Evolutionary conservation across 2,113 vertebrate species (phyloP).

Genomic region (Pipa parva): DNA sequence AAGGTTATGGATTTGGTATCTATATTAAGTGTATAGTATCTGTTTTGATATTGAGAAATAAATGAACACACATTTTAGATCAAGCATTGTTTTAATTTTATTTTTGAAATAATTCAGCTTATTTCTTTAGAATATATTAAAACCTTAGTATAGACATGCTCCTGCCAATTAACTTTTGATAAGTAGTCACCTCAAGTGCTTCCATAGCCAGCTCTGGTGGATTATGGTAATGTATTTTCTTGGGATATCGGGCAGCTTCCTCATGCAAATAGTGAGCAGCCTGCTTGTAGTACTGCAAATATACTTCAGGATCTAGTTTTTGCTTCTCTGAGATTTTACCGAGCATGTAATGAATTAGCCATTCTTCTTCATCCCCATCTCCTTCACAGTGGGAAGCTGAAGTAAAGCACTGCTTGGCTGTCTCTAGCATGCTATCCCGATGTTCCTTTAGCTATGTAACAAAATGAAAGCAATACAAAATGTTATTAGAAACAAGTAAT

Average conservation of each 20-base stretch:
- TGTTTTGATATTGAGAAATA: too few relatives aligned
- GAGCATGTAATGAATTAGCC: slow-evolving; percentile 98
- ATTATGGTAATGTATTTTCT: slow-evolving; percentile 98
- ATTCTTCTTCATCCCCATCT: slow-evolving; percentile 92
- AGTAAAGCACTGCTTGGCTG: slow-evolving; percentile 81
- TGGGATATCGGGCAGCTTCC: slow-evolving; percentile 92
- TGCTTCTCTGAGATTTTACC: slow-evolving; percentile 97
- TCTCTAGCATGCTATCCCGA: slow-evolving; percentile 87
- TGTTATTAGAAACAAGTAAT: too few relatives aligned
- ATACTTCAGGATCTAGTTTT: slow-evolving; percentile 72
- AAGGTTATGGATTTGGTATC: too few relatives aligned
- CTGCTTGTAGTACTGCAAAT: slow-evolving; percentile 87
- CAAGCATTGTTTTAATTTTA: too few relatives aligned
- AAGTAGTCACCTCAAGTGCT: slow-evolving; percentile 85
- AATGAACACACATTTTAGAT: too few relatives aligned
- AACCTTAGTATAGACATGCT: too few relatives aligned
- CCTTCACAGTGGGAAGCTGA: slow-evolving; percentile 85
- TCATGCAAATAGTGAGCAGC: slow-evolving; percentile 88
- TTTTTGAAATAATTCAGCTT: too few relatives aligned
- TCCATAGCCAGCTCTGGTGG: slow-evolving; percentile 96
- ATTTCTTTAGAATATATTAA: too few relatives aligned
- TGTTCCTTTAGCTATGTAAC: slow-evolving; percentile 82
- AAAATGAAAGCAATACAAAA: not conserved
- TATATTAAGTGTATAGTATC: too few relatives aligned
- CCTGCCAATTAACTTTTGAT: too few relatives aligned